Percentiles rank a stretch among this genome's conserved stretches.
Conservation (phyloP, 2,888 invertebrate genomes). For the Arrhopalites spinosus region DNA sequence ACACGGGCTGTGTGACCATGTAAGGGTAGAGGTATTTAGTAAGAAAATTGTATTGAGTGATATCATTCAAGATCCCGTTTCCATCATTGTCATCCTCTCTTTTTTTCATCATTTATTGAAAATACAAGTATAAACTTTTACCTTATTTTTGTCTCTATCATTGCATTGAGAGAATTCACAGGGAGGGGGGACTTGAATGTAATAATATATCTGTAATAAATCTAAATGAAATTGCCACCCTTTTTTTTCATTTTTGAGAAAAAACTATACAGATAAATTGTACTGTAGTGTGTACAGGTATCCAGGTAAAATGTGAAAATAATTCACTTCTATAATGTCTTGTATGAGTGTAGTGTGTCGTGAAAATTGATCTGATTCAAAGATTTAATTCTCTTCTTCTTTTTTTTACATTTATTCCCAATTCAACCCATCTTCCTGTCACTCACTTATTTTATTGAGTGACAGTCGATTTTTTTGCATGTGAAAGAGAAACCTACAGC, state of each 20-base stretch:
- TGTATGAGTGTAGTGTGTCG: neutral
- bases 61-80: constrained; percentile 35
- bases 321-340: too few species aligned
- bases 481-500: constrained; percentile 27
- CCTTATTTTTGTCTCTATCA: neutral
- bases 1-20: neutral
- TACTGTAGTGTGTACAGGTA: neutral
- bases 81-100: constrained; percentile 32
- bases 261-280: too few species aligned
- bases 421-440: neutral
- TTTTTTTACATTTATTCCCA: constrained; percentile 2
- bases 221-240: neutral
- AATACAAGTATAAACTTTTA: neutral
- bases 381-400: constrained; percentile 4
- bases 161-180: neutral
- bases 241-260: neutral
- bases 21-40: constrained; percentile 33
- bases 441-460: neutral
- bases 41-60: constrained; percentile 23
- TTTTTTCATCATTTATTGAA: constrained; percentile 20
- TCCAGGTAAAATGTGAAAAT: neutral
- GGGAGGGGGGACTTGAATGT: too few species aligned
- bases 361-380: constrained; percentile 34
- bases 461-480: constrained; percentile 5
- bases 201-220: constrained; percentile 1